A percentile compares a stretch with the other conserved stretches of the same genome.
Evolutionary conservation across 2,113 vertebrate genomes (phyloP).

Genomic region (Todiramphus chloris): DNA sequence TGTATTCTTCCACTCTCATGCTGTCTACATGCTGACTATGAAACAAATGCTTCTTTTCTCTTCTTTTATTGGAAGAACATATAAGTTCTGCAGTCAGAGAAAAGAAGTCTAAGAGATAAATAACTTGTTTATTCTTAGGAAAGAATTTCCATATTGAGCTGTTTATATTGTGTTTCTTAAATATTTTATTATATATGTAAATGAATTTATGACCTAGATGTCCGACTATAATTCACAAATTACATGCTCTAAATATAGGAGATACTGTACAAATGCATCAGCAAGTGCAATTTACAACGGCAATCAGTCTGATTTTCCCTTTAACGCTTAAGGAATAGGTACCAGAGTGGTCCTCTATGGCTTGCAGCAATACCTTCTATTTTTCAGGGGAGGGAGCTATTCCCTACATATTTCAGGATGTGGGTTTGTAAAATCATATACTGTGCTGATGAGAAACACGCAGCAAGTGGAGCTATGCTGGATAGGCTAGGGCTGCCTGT

Average conservation of each 20-base stretch:
- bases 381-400: constrained; percentile 62
- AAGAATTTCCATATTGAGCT: neutral
- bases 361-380: neutral
- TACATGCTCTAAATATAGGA: neutral
- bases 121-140: neutral
- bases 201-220: neutral
- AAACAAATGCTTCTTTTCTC: constrained; percentile 14
- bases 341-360: neutral
- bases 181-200: constrained; percentile 4
- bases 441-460: neutral
- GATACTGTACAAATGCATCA: neutral
- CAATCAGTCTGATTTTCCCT: neutral
- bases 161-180: neutral
- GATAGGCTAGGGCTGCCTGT: neutral
- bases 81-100: neutral
- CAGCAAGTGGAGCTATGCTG: neutral
- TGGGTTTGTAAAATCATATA: neutral
- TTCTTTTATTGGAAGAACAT: neutral
- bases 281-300: neutral
- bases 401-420: constrained; percentile 23
- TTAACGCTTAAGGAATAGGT: neutral
- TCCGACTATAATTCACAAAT: neutral
- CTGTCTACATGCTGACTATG: constrained; percentile 2
- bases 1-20: neutral
- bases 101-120: neutral